Percentiles rank a stretch among this genome's conserved stretches.
Evolutionary conservation across 2,888 invertebrate species (phyloP).

Genomic region (Drosophila testacea): DNA sequence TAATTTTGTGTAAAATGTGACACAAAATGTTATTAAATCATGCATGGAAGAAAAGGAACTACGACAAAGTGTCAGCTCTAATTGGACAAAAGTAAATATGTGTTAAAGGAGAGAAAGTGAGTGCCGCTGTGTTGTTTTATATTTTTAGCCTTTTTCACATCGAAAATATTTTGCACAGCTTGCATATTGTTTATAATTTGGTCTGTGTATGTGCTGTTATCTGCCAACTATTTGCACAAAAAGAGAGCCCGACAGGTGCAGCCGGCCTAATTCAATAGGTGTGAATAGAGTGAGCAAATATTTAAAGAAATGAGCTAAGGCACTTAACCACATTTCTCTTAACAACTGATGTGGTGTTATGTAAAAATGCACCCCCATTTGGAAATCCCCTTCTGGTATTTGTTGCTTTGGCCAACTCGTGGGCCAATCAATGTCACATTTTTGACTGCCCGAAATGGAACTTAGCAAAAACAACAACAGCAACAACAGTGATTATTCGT

Average conservation of each 20-base stretch:
- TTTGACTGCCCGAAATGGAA: constrained; percentile 41
- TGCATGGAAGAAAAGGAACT: constrained; percentile 4
- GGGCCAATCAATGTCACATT: constrained; percentile 53
- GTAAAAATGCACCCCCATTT: constrained; percentile 39
- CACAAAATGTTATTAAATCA: background rate
- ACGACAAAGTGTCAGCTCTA: constrained; percentile 2
- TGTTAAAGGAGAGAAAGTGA: constrained; percentile 71
- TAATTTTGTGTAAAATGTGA: background rate
- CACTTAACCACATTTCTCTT: constrained; percentile 32
- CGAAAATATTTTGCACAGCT: constrained; percentile 71
- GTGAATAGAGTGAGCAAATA: constrained; percentile 63
- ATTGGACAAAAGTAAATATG: constrained; percentile 61
- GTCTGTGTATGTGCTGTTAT: constrained; percentile 14
- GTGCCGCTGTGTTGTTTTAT: constrained; percentile 44
- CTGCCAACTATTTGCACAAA: constrained; percentile 62
- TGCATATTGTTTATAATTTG: constrained; percentile 57
- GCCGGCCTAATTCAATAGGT: constrained; percentile 64
- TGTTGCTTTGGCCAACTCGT: constrained; percentile 40
- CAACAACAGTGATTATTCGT: constrained; percentile 25
- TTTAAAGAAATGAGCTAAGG: constrained; percentile 57
- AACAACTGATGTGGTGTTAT: constrained; percentile 34
- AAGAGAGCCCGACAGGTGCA: constrained; percentile 66
- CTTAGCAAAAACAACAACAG: constrained; percentile 24
- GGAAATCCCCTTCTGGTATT: constrained; percentile 29
- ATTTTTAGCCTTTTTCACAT: constrained; percentile 39